Percentiles rank a stretch among this genome's conserved stretches.
phyloP scores from a whole-genome alignment of 2,888 invertebrate genomes.

The Leptopilina drosophilae region DNA sequence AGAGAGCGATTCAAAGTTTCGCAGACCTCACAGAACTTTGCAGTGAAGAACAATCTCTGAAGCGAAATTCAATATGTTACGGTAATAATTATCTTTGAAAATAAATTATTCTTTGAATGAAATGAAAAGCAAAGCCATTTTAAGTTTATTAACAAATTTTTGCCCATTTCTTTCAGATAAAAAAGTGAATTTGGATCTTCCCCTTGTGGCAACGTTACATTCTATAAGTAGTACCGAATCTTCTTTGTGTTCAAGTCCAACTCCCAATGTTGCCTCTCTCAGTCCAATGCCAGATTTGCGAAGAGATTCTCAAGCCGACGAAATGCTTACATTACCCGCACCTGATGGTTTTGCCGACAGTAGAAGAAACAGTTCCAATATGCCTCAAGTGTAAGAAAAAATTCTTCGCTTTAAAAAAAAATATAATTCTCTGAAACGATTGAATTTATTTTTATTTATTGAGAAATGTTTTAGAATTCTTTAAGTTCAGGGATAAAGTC shows the following conservation, averaged over 20 bases:
- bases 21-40: slow-evolving; percentile 88
- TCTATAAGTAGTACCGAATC: slow-evolving; percentile 72
- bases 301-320: slow-evolving; percentile 82
- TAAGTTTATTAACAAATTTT: neutral
- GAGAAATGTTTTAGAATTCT: too few relatives aligned
- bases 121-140: neutral
- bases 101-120: too few relatives aligned
- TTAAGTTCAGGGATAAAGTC: too few relatives aligned
- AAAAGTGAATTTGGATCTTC: slow-evolving; percentile 62
- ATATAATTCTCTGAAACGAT: neutral
- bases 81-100: neutral
- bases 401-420: neutral
- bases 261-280: slow-evolving; percentile 80
- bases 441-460: too few relatives aligned
- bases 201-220: slow-evolving; percentile 58
- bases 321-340: slow-evolving; percentile 82
- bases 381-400: slow-evolving; percentile 64
- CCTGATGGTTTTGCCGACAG: slow-evolving; percentile 91
- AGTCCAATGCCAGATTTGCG: slow-evolving; percentile 84
- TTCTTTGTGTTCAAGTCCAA: slow-evolving; percentile 79
- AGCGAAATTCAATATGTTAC: slow-evolving; percentile 8
- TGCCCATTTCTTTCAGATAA: slow-evolving; percentile 54
- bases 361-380: slow-evolving; percentile 78
- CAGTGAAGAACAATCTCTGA: slow-evolving; percentile 80
- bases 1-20: slow-evolving; percentile 88